Conservation (phyloP, 2,113 vertebrate genomes). For the Boulengeromyrus knoepffleri region DNA sequence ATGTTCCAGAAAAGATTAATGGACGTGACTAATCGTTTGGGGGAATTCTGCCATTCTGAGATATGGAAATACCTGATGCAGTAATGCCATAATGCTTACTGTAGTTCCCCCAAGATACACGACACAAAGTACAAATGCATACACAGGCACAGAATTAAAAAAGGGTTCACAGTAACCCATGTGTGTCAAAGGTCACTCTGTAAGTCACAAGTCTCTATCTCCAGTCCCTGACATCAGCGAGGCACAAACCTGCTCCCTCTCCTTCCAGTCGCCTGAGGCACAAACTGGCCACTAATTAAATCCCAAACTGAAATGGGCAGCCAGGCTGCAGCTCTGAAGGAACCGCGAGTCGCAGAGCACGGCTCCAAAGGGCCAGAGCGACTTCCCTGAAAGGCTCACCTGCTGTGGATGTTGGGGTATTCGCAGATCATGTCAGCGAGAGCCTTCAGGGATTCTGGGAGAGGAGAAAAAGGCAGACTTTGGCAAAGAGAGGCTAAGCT, state of each 20-base stretch:
- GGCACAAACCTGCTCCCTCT: not conserved
- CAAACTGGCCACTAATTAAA: not conserved
- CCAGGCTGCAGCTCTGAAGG: not conserved
- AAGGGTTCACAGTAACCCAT: not conserved
- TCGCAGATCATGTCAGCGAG: conserved; percentile 88
- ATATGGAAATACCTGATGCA: not conserved
- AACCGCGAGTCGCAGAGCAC: not conserved
- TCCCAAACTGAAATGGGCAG: not conserved
- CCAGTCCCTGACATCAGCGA: not conserved
- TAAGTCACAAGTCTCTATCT: not conserved
- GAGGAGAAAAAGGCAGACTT: conserved; percentile 2
- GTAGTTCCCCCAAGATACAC: not conserved
- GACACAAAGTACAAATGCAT: not conserved
- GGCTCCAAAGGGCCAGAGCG: not conserved
- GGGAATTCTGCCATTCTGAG: not conserved
- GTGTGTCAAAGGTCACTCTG: not conserved
- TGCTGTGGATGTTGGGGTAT: conserved; percentile 84
- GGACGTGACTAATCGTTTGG: not conserved
- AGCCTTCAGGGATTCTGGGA: conserved; percentile 80
- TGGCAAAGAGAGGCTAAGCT: not conserved
- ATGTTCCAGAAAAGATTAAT: not conserved
- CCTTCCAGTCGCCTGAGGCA: not conserved
- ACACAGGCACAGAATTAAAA: not conserved
- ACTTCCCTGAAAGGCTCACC: conserved; percentile 53
- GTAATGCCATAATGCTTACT: not conserved